phyloP scores from a whole-genome alignment of 2,113 vertebrate species.

The Clarias gariepinus region DNA sequence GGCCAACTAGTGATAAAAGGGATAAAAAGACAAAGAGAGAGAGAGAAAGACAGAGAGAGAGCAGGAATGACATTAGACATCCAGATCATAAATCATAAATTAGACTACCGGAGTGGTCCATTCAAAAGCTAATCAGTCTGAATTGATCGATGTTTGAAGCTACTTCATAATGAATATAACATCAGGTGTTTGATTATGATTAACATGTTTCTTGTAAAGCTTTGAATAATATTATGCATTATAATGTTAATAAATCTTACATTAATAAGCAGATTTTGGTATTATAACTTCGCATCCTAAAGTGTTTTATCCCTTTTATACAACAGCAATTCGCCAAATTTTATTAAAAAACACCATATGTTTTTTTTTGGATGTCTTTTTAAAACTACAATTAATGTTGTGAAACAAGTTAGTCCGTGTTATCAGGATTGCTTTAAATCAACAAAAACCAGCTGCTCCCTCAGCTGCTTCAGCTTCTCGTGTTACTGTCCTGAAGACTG shows the following conservation, averaged over 20 bases:
- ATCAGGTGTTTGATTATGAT: too few relatives aligned
- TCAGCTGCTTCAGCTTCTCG: background rate
- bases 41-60: background rate
- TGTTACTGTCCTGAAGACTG: background rate
- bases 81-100: background rate
- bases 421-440: background rate
- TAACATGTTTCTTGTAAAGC: too few relatives aligned
- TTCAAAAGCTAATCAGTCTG: too few relatives aligned
- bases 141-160: too few relatives aligned
- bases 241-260: too few relatives aligned
- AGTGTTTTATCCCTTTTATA: background rate
- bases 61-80: background rate
- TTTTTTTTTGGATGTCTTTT: too few relatives aligned
- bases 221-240: too few relatives aligned
- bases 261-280: background rate
- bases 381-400: background rate
- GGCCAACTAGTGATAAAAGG: constrained; percentile 62
- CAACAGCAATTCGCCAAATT: too few relatives aligned
- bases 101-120: background rate
- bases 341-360: too few relatives aligned
- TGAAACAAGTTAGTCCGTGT: background rate
- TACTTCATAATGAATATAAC: too few relatives aligned
- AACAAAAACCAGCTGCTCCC: background rate
- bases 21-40: background rate
- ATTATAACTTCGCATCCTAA: background rate